Conservation (phyloP, 2,113 vertebrate species). For the Grantiella picta region DNA sequence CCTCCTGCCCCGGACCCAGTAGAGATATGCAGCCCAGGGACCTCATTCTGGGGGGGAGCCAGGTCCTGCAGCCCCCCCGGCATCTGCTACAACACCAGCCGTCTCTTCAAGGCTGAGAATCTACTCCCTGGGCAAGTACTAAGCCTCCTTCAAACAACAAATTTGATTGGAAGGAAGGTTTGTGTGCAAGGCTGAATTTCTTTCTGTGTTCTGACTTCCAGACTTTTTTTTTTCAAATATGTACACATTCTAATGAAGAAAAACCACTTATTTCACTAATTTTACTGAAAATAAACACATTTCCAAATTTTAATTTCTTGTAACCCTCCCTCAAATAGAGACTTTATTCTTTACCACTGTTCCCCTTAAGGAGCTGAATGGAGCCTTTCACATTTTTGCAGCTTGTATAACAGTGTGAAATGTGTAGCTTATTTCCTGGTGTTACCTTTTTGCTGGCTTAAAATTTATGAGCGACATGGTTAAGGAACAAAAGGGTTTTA, state of each 20-base stretch:
- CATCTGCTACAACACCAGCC: too few species aligned
- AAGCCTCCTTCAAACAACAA: not conserved
- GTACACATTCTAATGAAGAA: not conserved
- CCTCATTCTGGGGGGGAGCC: too few species aligned
- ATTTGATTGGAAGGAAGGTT: not conserved
- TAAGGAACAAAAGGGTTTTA: too few species aligned
- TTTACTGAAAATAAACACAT: not conserved
- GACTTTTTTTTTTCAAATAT: not conserved
- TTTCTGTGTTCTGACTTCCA: not conserved
- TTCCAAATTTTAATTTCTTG: not conserved
- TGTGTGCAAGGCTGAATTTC: not conserved
- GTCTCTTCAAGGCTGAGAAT: not conserved
- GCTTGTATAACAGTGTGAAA: not conserved
- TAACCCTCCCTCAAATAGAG: fast-evolving
- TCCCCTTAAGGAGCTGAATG: not conserved
- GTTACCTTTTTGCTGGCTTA: too few species aligned
- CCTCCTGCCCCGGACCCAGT: too few species aligned
- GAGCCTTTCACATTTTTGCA: not conserved
- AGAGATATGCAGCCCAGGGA: too few species aligned
- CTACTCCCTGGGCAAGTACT: not conserved
- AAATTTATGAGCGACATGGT: too few species aligned
- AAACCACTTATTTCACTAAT: not conserved
- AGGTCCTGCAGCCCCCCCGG: too few species aligned
- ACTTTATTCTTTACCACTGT: not conserved
- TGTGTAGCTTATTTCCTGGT: not conserved